Conservation (phyloP, 2,113 vertebrate species). For the Montifringilla adamsi region DNA sequence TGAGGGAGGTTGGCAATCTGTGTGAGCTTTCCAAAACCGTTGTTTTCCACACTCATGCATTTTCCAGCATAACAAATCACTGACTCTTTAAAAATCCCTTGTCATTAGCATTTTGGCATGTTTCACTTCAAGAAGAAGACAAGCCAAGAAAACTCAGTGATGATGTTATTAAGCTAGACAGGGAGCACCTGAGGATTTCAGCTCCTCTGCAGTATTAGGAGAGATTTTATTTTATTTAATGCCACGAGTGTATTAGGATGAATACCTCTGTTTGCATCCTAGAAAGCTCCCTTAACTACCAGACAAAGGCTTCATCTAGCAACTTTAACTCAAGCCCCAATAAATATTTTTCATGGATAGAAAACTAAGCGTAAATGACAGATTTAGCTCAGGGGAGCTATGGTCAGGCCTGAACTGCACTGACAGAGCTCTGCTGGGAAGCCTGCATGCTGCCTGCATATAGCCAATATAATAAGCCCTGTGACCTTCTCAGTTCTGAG, state of each 20-base stretch:
- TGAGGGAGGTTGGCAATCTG: neutral
- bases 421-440: slow-evolving; percentile 54
- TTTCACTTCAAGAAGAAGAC: slow-evolving; percentile 34
- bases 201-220: neutral
- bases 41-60: neutral
- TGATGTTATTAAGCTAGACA: slow-evolving; percentile 34
- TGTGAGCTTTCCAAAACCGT: neutral
- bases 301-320: slow-evolving; percentile 40
- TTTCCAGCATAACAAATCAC: slow-evolving; percentile 27
- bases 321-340: slow-evolving; percentile 2
- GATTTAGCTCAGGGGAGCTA: slow-evolving; percentile 41
- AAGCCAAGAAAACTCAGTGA: slow-evolving; percentile 18
- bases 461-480: slow-evolving; percentile 35
- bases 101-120: slow-evolving; percentile 38
- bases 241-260: neutral
- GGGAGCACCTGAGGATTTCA: slow-evolving; percentile 48
- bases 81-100: slow-evolving; percentile 18
- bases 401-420: slow-evolving; percentile 30
- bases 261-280: neutral
- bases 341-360: slow-evolving; percentile 41
- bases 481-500: slow-evolving; percentile 44
- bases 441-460: neutral
- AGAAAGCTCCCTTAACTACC: slow-evolving; percentile 15
- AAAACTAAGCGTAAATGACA: slow-evolving; percentile 47
- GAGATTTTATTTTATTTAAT: slow-evolving; percentile 18